Evolutionary conservation across 2,797 vertebrate genomes (phyloP).

Genomic region (Lagocephalus sceleratus): DNA sequence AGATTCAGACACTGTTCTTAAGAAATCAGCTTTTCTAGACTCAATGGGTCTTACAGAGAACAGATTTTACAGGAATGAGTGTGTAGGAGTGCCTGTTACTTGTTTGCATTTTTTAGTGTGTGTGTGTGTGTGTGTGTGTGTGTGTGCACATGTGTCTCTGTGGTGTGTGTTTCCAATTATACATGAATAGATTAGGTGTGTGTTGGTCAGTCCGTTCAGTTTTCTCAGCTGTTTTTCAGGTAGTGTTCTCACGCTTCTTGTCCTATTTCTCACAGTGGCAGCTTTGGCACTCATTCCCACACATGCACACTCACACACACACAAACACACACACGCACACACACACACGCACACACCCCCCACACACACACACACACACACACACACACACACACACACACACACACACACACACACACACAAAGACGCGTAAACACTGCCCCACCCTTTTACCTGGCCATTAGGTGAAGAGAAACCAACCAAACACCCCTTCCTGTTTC

Average conservation of each 20-base stretch:
- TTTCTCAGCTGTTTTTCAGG: constrained; percentile 71
- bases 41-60: constrained; percentile 39
- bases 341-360: constrained; percentile 6
- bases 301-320: too few species aligned
- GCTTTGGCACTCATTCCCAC: constrained; percentile 51
- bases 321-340: constrained; percentile 7
- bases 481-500: constrained; percentile 44
- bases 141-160: constrained; percentile 20
- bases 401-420: constrained; percentile 8
- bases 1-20: constrained; percentile 25
- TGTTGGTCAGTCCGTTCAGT: constrained; percentile 41
- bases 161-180: constrained; percentile 20
- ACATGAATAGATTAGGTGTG: too few species aligned
- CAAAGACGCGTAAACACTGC: constrained; percentile 3
- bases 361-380: constrained; percentile 23
- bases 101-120: constrained; percentile 5
- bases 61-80: constrained; percentile 41
- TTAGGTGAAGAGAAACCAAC: constrained; percentile 53
- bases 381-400: constrained; percentile 15
- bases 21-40: constrained; percentile 36
- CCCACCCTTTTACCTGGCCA: constrained; percentile 47
- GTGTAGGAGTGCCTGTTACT: constrained; percentile 24
- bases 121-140: constrained; percentile 22
- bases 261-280: constrained; percentile 65
- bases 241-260: constrained; percentile 67